Conservation (phyloP, 2,888 invertebrate genomes). For the Drosophila limbata region DNA sequence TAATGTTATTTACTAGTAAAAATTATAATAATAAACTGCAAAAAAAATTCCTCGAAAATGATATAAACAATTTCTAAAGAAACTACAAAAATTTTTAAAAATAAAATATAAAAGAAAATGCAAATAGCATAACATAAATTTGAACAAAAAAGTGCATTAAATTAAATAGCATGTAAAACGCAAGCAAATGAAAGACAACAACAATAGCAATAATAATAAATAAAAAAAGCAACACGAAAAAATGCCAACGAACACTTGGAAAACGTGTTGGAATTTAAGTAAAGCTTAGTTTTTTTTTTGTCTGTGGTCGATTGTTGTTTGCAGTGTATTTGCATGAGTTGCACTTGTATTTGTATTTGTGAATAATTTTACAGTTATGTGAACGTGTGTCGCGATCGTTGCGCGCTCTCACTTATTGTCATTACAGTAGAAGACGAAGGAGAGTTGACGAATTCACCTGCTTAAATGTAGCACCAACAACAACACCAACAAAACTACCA, state of each 20-base stretch:
- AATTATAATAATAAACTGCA: too few species aligned
- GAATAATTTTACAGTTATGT: conserved; percentile 67
- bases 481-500: conserved; percentile 7
- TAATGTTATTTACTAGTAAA: too few species aligned
- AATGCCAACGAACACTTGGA: conserved; percentile 52
- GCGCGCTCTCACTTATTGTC: conserved; percentile 53
- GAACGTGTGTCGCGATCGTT: conserved; percentile 51
- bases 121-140: conserved; percentile 23
- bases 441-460: conserved; percentile 57
- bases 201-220: conserved; percentile 32
- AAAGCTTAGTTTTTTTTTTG: conserved; percentile 25
- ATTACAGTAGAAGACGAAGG: conserved; percentile 52
- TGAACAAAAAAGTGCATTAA: conserved; percentile 61
- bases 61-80: background rate
- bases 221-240: conserved; percentile 38
- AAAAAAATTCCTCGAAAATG: background rate
- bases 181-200: conserved; percentile 39
- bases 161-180: conserved; percentile 41
- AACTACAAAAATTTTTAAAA: background rate
- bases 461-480: conserved; percentile 30
- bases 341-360: conserved; percentile 68
- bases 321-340: conserved; percentile 74
- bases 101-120: background rate
- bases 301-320: conserved; percentile 42
- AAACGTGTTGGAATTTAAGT: conserved; percentile 75